Base-by-base conservation (phyloP, 1,140 invertebrate genomes). In the Danaus melanippus region DNA sequence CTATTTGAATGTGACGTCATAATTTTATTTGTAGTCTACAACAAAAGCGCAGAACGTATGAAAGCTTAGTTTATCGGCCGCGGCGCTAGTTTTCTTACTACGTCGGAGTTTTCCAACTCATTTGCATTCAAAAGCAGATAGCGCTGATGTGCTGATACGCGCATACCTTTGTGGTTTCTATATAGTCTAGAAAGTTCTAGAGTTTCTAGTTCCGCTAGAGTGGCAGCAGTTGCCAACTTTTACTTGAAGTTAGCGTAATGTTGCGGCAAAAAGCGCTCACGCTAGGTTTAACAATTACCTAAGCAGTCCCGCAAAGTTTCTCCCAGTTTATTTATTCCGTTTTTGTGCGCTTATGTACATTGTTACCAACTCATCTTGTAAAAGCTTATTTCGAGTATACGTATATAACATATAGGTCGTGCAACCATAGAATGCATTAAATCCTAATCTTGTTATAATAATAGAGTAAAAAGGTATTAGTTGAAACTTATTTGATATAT, bases 91-190 rank as follows among this genome's bases (percentile, higher is more conserved):
- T 84, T 83, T 86, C 83, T 86, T 86, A 79, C 70, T 72, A 62
- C 60, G 57, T 54, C 74, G 69, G 61, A 82, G 72, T 83, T 84
- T 86, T 84, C 80, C 76, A 79, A 83, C 83, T 86, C 83, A 86
- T 86, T 86, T 86, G 79, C 78, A 84, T 86, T 76, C 72, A 77
- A 86, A 86, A 84, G 83, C 83, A 84, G 83, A 86, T 86, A 85
- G 71, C 70, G 77, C 60, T 76, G 83, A 83, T 83, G 77, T 63
- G 66, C 71, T 72, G 79, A 85, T 81, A 82, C 58, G 71, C 58
- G 56, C 64, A 62, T 80, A 84, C 83, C 83, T 86, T 81, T 86
- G 79, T 84, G 77, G 77, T 71, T 73, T 70, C 69, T 75, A 79
- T 71, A 69, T 77, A 81, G 82, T 85, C 82, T 85, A 83, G 64